These are phyloP conservation scores for Orthonevra nobilis DNA, from an alignment of 2,888 invertebrate species.

Conservation along the genomic window DNA sequence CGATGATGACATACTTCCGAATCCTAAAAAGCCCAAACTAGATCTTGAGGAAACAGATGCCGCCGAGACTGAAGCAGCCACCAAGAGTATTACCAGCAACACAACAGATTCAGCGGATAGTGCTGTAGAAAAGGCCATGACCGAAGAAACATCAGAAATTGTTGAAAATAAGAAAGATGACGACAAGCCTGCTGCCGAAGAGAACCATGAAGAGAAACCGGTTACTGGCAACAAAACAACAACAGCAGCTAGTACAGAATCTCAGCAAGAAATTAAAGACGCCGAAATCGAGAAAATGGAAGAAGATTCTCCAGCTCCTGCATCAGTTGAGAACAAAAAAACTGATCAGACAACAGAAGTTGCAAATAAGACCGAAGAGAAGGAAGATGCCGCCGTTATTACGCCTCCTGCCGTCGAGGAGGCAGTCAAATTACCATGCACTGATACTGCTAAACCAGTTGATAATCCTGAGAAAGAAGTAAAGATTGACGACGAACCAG, in stretches of 20 bases:
- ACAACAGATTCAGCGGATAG: slow-evolving; percentile 22
- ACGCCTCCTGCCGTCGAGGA: slow-evolving; percentile 1
- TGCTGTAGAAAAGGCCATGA: slow-evolving; percentile 14
- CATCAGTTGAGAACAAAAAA: slow-evolving; percentile 27
- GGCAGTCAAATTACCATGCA: background rate
- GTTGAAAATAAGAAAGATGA: slow-evolving; percentile 34
- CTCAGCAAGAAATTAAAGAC: slow-evolving; percentile 66
- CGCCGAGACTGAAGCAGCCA: slow-evolving; percentile 51
- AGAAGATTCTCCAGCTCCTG: slow-evolving; percentile 71
- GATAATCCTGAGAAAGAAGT: slow-evolving; percentile 73
- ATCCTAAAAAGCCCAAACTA: slow-evolving; percentile 80
- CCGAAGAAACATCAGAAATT: slow-evolving; percentile 13
- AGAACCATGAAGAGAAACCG: too few relatives aligned
- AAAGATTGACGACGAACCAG: slow-evolving; percentile 74
- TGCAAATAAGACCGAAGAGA: slow-evolving; percentile 36
- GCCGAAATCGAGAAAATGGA: slow-evolving; percentile 49
- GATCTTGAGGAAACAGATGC: slow-evolving; percentile 70
- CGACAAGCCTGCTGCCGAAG: slow-evolving; percentile 10
- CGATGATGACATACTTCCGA: slow-evolving; percentile 79
- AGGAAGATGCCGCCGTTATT: slow-evolving; percentile 6
- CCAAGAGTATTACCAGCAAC: slow-evolving; percentile 39
- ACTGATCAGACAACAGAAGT: slow-evolving; percentile 16
- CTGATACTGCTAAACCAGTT: slow-evolving; percentile 24
- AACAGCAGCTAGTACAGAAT: slow-evolving; percentile 74
- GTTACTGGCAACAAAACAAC: slow-evolving; percentile 72